A percentile compares a stretch with the other conserved stretches of the same genome.
Conservation (phyloP, 2,113 vertebrate species). For the Alethe diademata region DNA sequence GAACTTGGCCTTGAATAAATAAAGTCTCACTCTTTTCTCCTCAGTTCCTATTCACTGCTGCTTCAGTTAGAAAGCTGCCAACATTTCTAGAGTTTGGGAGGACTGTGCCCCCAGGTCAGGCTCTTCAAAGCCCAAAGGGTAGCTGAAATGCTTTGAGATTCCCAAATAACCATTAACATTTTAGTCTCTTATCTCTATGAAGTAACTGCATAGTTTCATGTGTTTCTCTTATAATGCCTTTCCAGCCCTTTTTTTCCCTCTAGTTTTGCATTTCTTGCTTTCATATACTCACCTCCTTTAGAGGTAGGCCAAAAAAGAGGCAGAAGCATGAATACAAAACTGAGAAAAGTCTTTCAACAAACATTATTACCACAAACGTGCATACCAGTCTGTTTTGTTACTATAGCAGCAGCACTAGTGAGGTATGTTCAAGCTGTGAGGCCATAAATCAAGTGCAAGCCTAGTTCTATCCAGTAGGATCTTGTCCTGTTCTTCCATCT, state of each 20-base stretch:
- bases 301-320: background rate
- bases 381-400: conserved; percentile 44
- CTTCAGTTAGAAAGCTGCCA: background rate
- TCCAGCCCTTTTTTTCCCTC: background rate
- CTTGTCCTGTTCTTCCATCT: background rate
- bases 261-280: background rate
- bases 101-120: background rate
- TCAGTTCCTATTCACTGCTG: background rate
- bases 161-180: background rate
- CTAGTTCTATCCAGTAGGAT: conserved; percentile 33
- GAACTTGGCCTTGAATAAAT: background rate
- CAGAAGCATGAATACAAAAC: background rate
- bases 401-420: conserved; percentile 52
- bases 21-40: background rate
- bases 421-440: conserved; percentile 26
- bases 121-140: background rate
- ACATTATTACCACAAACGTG: background rate
- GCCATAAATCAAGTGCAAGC: conserved; percentile 43
- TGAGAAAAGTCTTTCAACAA: conserved; percentile 16
- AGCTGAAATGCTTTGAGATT: background rate
- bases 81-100: background rate
- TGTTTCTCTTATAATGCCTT: background rate
- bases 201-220: background rate
- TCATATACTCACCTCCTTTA: background rate
- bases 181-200: background rate